These are phyloP conservation scores for Nesoenas mayeri DNA, from an alignment of 2,113 vertebrate species.

Conservation along the genomic window DNA sequence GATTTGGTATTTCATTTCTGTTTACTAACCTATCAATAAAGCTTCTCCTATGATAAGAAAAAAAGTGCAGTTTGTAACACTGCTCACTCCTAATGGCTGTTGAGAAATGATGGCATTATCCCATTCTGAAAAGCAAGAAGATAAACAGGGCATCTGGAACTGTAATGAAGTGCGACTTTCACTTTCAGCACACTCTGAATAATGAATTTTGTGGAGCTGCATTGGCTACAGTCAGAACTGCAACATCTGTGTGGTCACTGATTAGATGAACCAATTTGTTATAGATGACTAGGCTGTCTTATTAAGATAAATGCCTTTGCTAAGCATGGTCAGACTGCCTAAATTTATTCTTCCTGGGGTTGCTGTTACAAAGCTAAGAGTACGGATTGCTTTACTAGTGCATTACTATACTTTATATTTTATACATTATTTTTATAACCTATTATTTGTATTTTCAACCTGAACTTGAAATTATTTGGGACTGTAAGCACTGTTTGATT, in stretches of 20 bases:
- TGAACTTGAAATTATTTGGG: background rate
- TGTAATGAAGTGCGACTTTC: background rate
- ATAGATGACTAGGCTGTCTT: background rate
- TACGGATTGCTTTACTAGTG: background rate
- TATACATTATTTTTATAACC: background rate
- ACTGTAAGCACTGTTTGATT: background rate
- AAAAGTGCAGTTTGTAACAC: background rate
- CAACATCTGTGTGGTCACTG: conserved; percentile 1
- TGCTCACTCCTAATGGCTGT: background rate
- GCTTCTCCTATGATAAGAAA: background rate
- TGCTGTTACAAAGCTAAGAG: background rate
- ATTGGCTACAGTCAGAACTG: background rate
- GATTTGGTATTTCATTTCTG: background rate
- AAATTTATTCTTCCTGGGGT: background rate
- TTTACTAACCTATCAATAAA: background rate
- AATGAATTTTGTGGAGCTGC: background rate
- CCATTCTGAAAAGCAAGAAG: background rate
- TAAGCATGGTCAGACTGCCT: background rate
- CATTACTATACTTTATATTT: background rate
- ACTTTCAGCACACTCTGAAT: background rate
- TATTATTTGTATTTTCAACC: background rate
- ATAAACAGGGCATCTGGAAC: background rate
- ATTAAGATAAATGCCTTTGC: conserved; percentile 15
- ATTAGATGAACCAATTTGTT: conserved; percentile 19
- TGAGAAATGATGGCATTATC: background rate